These are phyloP conservation scores for Saguinus midas DNA, from an alignment of 2,113 vertebrate species.

Conservation along the genomic window DNA sequence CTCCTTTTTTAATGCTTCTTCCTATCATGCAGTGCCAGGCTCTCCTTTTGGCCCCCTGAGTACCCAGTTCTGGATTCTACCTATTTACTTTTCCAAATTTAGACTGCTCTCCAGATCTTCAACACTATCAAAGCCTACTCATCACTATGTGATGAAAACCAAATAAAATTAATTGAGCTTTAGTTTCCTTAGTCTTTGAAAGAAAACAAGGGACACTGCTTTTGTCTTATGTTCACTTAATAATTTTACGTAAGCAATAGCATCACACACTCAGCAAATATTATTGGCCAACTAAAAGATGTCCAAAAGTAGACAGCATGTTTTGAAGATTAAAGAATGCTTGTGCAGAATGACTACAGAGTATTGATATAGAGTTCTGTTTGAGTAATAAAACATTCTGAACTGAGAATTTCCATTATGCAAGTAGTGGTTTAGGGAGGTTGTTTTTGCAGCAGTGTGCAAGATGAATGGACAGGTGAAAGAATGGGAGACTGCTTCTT, in stretches of 20 bases:
- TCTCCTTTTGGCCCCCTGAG: not conserved
- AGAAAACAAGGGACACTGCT: not conserved
- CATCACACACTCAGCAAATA: not conserved
- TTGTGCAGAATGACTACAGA: not conserved
- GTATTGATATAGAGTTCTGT: not conserved
- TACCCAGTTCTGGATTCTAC: not conserved
- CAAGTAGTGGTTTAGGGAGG: not conserved
- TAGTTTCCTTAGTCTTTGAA: not conserved
- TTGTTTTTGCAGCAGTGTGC: not conserved
- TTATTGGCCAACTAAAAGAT: not conserved
- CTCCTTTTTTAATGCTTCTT: not conserved
- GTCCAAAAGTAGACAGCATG: not conserved
- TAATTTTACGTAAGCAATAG: not conserved
- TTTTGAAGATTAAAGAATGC: not conserved
- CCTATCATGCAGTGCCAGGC: accelerated
- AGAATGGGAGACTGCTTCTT: not conserved
- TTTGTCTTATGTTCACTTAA: not conserved
- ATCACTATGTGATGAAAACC: not conserved
- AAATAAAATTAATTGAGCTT: not conserved
- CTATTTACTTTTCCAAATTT: not conserved
- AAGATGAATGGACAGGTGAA: not conserved
- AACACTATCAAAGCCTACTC: not conserved
- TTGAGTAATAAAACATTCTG: not conserved
- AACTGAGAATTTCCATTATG: not conserved
- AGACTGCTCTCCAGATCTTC: not conserved